Base-by-base conservation (phyloP, 1,140 invertebrate species). In the Drosophila bipectinata region DNA sequence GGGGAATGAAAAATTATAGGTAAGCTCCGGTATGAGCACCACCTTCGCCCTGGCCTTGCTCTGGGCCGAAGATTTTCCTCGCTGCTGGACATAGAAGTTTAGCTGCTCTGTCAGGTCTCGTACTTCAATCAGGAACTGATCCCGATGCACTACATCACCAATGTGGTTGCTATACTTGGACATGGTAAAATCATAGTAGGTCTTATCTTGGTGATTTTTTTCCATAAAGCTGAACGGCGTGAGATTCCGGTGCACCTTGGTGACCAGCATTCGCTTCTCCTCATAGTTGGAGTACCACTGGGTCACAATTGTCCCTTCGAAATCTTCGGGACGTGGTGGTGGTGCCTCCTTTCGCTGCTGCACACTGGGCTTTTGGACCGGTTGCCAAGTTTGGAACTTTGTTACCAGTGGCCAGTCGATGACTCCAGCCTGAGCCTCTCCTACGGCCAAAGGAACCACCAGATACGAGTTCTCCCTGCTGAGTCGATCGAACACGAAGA, bases 101-200 rank as follows among this genome's bases (percentile, higher is more conserved):
- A 97, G 91, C 66, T 95, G 93, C 4, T 93, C 94, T 0, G 97
- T 96, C 5, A 98, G 94, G 45, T 96, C 94, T 91, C 97, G 96
- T 0, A 99, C 99, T 93, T 98, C 97, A 0, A 99, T 84, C 55
- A 99, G 90, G 9, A 97, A 96, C 90, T 99, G 97, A 1, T 93
- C 51, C 47, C 93, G 92, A 12, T 98, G 95, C 26, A 94, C 92
- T 32, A 99, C 95, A 2, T 90, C 83, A 1, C 96, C 90, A 10
- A 91, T 91, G 2, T 72, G 37, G 15, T 72, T 57, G 14, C 94
- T 92, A 92, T 99, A 98, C 89, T 98, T 98, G 12, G 93, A 92
- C 2, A 93, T 89, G 87, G 97, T 99, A 85, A 99, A 99, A 24
- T 96, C 93, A 8, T 93, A 93, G 89, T 97, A 99, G 0, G 95